Evolutionary conservation across 2,888 invertebrate genomes (phyloP).

Genomic region (Eilema depressum): DNA sequence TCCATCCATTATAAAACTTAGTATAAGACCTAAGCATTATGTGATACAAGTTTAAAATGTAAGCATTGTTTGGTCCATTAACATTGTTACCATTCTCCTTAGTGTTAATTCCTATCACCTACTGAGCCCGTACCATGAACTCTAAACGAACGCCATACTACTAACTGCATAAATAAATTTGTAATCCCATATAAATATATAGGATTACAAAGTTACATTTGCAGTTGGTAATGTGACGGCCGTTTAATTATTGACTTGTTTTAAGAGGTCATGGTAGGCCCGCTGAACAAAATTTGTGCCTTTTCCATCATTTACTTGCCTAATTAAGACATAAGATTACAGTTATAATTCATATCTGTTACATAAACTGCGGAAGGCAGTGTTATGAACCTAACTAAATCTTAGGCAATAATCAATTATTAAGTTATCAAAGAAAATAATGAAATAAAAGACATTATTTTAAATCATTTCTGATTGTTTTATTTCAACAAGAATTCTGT

Average conservation of each 20-base stretch:
- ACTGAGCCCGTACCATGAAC: too few relatives aligned
- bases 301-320: conserved; percentile 49
- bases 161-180: too few relatives aligned
- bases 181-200: too few relatives aligned
- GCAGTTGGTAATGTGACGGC: too few relatives aligned
- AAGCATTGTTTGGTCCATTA: conserved; percentile 51
- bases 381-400: conserved; percentile 68
- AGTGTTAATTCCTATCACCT: conserved; percentile 34
- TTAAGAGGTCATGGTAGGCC: too few relatives aligned
- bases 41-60: conserved; percentile 35
- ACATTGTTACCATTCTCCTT: conserved; percentile 28
- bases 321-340: conserved; percentile 45
- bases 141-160: too few relatives aligned
- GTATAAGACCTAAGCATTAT: conserved; percentile 29
- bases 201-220: too few relatives aligned
- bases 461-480: conserved; percentile 73
- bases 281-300: conserved; percentile 57
- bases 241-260: too few relatives aligned
- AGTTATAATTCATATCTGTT: conserved; percentile 52
- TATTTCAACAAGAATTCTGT: conserved; percentile 57
- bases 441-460: conserved; percentile 86
- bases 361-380: conserved; percentile 63
- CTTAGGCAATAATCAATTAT: conserved; percentile 64
- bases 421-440: conserved; percentile 71
- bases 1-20: conserved; percentile 34